Conservation (phyloP, 2,113 vertebrate species). For the Corythornis cristatus region DNA sequence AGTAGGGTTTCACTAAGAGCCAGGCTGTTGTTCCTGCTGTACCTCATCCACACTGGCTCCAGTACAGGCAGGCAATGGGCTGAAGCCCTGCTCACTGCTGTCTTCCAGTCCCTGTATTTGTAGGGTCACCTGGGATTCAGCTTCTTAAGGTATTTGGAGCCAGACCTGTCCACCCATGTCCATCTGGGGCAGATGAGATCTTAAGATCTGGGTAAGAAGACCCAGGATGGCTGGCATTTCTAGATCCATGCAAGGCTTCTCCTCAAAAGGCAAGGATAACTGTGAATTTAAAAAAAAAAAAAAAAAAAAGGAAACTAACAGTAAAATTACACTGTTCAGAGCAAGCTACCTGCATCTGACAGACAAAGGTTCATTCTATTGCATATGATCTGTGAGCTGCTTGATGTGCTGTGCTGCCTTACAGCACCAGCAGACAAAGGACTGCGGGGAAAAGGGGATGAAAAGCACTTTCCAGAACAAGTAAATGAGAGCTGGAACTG, state of each 20-base stretch:
- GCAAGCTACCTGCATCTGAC: not conserved
- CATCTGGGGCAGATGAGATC: not conserved
- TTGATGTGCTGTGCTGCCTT: not conserved
- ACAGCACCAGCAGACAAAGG: not conserved
- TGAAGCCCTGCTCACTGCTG: not conserved
- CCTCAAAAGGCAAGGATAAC: not conserved
- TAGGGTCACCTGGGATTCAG: not conserved
- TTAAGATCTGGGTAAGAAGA: not conserved
- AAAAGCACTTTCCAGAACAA: not conserved
- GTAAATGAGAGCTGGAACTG: not conserved
- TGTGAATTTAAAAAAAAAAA: too few species aligned
- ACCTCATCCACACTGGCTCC: not conserved
- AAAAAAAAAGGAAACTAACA: not conserved
- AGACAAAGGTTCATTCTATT: not conserved
- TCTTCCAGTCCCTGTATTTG: not conserved
- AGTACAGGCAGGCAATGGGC: not conserved
- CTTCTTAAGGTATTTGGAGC: not conserved
- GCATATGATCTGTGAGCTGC: not conserved
- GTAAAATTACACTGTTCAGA: not conserved
- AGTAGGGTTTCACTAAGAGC: not conserved
- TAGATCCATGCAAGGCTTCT: not conserved
- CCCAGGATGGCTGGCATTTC: not conserved
- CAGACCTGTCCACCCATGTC: not conserved
- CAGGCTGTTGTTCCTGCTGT: not conserved
- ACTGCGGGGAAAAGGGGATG: fast-evolving